Evolutionary conservation across 2,797 vertebrate genomes (phyloP), one percentile per base, ranked within the genome.

Genomic region (Rhinogobio ventralis): DNA sequence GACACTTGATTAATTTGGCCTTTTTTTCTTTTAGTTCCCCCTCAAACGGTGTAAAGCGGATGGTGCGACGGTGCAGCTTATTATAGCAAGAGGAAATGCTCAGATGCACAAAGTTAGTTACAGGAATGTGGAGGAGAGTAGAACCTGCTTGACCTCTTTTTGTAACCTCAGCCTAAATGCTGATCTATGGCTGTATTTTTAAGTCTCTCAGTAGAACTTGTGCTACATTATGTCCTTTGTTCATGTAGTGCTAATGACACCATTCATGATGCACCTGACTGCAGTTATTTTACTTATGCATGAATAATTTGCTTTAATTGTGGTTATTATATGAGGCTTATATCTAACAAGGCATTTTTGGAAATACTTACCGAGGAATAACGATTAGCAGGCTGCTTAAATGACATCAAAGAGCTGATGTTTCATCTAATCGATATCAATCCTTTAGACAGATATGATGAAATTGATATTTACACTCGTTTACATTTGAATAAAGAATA

Each of bases 31-130:
- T 60, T 76, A 96, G 95, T 94, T 69, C 94, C 95, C 55, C 90
- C 93, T 90, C 94, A 94, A 89, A 92, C 94, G 69, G 94, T 95
- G 78, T 95, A 93, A 92, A 87, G 87, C 90, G 85, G 87, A 85
- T 80, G 39, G 67, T 66, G 30, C 39, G 62, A 64, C 33, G 84
- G 79, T 55, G 64, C 79, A 9, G 87, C 73, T 76, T 49, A 20
- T 64, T 85, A 68, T 39, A 13, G 36, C 19, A 13, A 66, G 76
- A 46, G 57, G 81, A 77, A 55, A 76, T 55, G 82, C 42, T 78
- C 49, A 75, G 42, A 81, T 30, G 19, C 51, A 69, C 72, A 57
- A 45, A 78, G 46, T 62, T 84, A 36, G 57, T 78, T 78, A 39
- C 78, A n/a, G 66, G 85, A 88, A 85, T 64, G 55, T 60, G 74